phyloP scores from a whole-genome alignment of 2,888 invertebrate genomes.

The Drosophila histrio region DNA sequence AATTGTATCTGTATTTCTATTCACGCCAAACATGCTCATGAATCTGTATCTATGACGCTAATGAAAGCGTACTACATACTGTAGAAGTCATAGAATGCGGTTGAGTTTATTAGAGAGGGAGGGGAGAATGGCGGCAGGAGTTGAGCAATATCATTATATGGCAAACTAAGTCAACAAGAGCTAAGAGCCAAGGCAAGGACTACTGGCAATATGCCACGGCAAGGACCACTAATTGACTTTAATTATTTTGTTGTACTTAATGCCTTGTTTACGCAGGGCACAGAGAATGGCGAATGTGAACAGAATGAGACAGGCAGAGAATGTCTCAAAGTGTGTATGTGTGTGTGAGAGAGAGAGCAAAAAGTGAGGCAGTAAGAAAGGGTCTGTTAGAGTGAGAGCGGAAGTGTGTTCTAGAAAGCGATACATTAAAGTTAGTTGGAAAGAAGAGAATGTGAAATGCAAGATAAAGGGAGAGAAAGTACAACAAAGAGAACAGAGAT shows the following conservation, averaged over 20 bases:
- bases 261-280: conserved; percentile 70
- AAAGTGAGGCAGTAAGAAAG: neutral
- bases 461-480: neutral
- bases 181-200: conserved; percentile 44
- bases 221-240: conserved; percentile 79
- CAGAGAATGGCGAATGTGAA: conserved; percentile 9
- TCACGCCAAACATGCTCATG: neutral
- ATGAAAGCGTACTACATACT: conserved; percentile 33
- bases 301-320: neutral
- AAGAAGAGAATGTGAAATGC: neutral
- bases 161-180: conserved; percentile 56
- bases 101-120: neutral
- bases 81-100: neutral
- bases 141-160: conserved; percentile 52
- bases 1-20: neutral
- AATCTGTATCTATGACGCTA: conserved; percentile 35
- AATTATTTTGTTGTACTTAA: conserved; percentile 81
- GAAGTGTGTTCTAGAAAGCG: conserved; percentile 40
- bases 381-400: neutral
- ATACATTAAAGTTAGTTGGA: conserved; percentile 51
- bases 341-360: neutral
- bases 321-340: too few species aligned
- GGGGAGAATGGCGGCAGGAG: neutral
- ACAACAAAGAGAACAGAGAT: neutral
- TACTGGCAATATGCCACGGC: conserved; percentile 52